Percentiles rank a stretch among this genome's conserved stretches.
Evolutionary conservation across 2,797 vertebrate species (phyloP).

Genomic region (Crotalus adamanteus): DNA sequence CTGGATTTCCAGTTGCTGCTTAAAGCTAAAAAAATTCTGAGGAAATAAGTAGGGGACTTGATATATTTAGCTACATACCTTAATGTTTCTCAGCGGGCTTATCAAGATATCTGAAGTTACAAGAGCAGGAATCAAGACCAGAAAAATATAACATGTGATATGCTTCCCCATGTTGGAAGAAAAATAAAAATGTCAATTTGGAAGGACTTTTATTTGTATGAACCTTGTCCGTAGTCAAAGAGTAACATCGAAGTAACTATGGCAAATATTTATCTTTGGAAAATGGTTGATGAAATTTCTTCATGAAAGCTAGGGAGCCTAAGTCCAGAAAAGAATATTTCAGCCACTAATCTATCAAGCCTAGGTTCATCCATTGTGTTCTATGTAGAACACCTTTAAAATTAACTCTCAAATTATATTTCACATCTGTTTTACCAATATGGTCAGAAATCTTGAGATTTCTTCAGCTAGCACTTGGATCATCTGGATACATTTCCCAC

Average conservation of each 20-base stretch:
- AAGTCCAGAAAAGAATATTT: not conserved
- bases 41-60: slow-evolving; percentile 8
- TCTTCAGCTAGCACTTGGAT: not conserved
- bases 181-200: slow-evolving; percentile 8
- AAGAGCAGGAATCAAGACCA: slow-evolving; percentile 55
- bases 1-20: slow-evolving; percentile 13
- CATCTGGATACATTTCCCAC: not conserved
- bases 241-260: slow-evolving; percentile 42
- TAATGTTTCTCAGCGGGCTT: slow-evolving; percentile 51
- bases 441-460: not conserved
- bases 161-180: slow-evolving; percentile 52
- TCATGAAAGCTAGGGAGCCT: not conserved
- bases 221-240: slow-evolving; percentile 54
- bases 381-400: not conserved
- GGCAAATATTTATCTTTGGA: slow-evolving; percentile 40
- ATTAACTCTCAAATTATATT: not conserved
- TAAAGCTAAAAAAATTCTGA: not conserved
- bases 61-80: slow-evolving; percentile 64
- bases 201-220: slow-evolving; percentile 30
- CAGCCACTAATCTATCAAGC: not conserved
- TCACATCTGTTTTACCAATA: not conserved
- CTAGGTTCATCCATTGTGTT: not conserved
- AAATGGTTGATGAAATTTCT: not conserved
- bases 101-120: slow-evolving; percentile 52
- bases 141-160: slow-evolving; percentile 47